Evolutionary conservation across 2,888 invertebrate species (phyloP), one percentile per base, ranked within the genome.

Genomic region (Notodonta ziczac): DNA sequence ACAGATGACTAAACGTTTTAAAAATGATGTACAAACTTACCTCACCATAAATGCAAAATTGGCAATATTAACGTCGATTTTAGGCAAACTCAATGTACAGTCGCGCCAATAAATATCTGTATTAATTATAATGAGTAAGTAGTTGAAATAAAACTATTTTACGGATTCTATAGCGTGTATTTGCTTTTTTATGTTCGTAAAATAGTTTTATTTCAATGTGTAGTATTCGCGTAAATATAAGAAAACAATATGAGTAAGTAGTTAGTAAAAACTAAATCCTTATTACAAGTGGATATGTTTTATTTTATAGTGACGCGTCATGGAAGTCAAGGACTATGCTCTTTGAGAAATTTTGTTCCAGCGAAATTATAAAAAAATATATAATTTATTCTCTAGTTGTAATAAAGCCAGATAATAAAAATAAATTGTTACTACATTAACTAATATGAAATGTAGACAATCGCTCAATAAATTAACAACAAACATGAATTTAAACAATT

Each of bases 231-330:
- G n/a, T n/a, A n/a, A n/a, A n/a, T n/a, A n/a, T n/a, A n/a, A n/a
- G n/a, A n/a, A n/a, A n/a, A n/a, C n/a, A n/a, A n/a, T n/a, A 48
- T 12, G 48, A 50, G n/a, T 51, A 40, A 44, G 4, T 42, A 42
- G n/a, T 60, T 16, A n/a, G 50, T 58, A 61, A 52, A 58, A 53
- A 74, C 57, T 58, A 56, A 61, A 62, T 56, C 61, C 46, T 55
- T 62, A 56, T 39, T 64, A 55, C 66, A 57, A 46, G 55, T 61
- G 61, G 76, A 73, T 73, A 76, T 76, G 74, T 76, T 32, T 61
- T 42, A 58, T 46, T 70, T 63, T 59, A 35, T 66, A 52, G 46
- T 46, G 40, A 66, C 65, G 58, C 50, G 50, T 57, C 42, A 54
- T 35, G 39, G 53, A 62, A 58, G 39, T 61, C 55, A 44, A 40